Evolutionary conservation across 2,888 invertebrate genomes (phyloP).

Genomic region (Lasioglossum vierecki): DNA sequence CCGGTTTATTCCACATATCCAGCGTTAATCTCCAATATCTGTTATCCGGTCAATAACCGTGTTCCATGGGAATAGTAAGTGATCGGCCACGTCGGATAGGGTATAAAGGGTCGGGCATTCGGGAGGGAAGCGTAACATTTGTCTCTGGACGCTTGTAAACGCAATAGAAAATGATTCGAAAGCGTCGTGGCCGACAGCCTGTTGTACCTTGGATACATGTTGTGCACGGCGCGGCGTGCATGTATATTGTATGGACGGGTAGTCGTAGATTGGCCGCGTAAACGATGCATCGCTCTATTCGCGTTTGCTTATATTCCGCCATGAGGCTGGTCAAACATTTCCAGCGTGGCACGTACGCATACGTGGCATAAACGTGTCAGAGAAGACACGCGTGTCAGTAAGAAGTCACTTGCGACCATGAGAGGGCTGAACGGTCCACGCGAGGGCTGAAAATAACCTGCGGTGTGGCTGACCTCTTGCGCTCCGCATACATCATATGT

Average conservation of each 20-base stretch:
- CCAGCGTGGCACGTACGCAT: background rate
- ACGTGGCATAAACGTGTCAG: conserved; percentile 21
- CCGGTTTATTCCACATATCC: background rate
- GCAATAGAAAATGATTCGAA: background rate
- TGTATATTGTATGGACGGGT: background rate
- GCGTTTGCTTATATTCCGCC: conserved; percentile 22
- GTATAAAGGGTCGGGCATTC: background rate
- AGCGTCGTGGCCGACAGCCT: background rate
- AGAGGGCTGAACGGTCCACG: conserved; percentile 42
- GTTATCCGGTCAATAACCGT: conserved; percentile 1
- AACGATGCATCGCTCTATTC: conserved; percentile 11
- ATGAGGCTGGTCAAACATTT: conserved; percentile 39
- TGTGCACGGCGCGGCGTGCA: background rate
- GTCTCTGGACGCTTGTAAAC: background rate
- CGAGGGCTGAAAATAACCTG: conserved; percentile 68
- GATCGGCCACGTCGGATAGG: background rate
- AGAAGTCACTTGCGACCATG: conserved; percentile 51
- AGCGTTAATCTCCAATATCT: background rate
- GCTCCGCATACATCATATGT: conserved; percentile 34
- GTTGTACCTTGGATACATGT: background rate
- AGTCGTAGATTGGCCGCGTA: background rate
- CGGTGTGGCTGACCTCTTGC: conserved; percentile 67
- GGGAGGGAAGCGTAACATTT: background rate
- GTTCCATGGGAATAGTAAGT: no score
- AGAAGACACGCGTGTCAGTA: conserved; percentile 48